Base-by-base conservation (phyloP, 1,140 invertebrate genomes). In the Araneus ventricosus region DNA sequence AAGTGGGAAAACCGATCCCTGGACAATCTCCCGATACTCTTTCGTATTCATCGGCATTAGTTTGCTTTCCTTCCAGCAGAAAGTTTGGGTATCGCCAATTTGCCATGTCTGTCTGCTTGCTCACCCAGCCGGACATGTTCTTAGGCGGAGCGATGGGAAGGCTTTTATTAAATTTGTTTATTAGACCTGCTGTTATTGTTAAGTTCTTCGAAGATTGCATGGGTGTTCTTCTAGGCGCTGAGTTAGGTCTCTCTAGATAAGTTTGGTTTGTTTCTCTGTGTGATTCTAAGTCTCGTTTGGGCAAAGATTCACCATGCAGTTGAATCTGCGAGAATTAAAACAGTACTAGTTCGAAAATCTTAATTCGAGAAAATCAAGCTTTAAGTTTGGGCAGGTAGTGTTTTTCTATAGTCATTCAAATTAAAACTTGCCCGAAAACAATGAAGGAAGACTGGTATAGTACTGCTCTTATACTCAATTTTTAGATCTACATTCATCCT, bases 141-240 rank as follows among this genome's bases (percentile, higher is more conserved):
- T n/a, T 20, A 20, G 22, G 22, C 59, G 5, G 17, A 6, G 59
- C 22, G 59, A 63, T 63, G 70, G 70, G 8, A 4, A 30, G 34
- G 34, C 27, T 75, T 75, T 75, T 75, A 75, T 75, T 75, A 75
- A 75, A 75, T 75, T 75, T 75, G 70, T 37, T 75, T 75, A 75
- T 75, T 75, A 37, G 70, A 1, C 4, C 4, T 30, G 63, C 24
- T n/a, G 27, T 8, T 27, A 27, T 27, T 67, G 27, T 30, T 67
- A 67, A 67, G 63, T 67, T 27, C 14, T 52, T 52, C 10, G 59
- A 63, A 63, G 59, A 52, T 0, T n/a, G 59, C 6, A n/a, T 22
- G 59, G 7, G 4, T 14, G 10, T n/a, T 5, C 59, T 63, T 0
- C 3, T 5, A 22, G 24, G 59, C 1, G 7, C 4, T 0, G n/a